These are phyloP conservation scores for Leptinotarsa texana DNA, from an alignment of 1,140 invertebrate species.

Conservation along the genomic window DNA sequence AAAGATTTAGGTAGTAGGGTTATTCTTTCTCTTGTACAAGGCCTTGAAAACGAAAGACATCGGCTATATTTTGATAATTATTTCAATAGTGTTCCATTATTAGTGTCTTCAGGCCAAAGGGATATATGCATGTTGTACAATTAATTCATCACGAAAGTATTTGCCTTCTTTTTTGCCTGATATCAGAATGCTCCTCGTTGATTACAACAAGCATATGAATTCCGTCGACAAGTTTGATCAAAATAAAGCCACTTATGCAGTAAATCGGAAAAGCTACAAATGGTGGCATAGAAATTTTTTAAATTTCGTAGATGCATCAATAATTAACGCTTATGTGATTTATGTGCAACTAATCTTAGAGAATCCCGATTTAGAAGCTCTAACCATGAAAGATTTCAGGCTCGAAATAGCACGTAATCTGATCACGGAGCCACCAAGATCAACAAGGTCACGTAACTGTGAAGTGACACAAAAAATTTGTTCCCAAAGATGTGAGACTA, in stretches of 20 bases:
- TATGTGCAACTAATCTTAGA: neutral
- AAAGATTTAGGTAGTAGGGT: too few relatives aligned
- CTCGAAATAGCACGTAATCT: neutral
- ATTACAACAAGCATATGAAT: neutral
- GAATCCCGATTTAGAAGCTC: neutral
- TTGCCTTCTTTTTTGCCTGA: conserved; percentile 46
- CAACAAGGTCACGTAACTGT: neutral
- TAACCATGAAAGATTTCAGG: neutral
- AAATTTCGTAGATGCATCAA: conserved; percentile 6
- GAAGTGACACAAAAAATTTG: too few relatives aligned
- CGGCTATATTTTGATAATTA: too few relatives aligned
- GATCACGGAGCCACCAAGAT: neutral
- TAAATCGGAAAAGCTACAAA: conserved; percentile 35
- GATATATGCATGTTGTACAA: too few relatives aligned
- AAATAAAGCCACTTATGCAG: conserved; percentile 33
- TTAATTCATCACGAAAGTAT: conserved; percentile 7
- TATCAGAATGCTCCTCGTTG: neutral
- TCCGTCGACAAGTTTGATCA: conserved; percentile 52
- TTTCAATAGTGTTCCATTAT: too few relatives aligned
- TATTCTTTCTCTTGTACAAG: too few relatives aligned
- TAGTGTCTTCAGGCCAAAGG: too few relatives aligned
- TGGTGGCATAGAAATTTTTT: conserved; percentile 53
- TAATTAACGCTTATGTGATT: conserved; percentile 13
- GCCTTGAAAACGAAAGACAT: conserved; percentile 42
- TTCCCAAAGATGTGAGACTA: too few relatives aligned